Conservation (phyloP, 2,113 vertebrate genomes). For the Orycteropus afer region DNA sequence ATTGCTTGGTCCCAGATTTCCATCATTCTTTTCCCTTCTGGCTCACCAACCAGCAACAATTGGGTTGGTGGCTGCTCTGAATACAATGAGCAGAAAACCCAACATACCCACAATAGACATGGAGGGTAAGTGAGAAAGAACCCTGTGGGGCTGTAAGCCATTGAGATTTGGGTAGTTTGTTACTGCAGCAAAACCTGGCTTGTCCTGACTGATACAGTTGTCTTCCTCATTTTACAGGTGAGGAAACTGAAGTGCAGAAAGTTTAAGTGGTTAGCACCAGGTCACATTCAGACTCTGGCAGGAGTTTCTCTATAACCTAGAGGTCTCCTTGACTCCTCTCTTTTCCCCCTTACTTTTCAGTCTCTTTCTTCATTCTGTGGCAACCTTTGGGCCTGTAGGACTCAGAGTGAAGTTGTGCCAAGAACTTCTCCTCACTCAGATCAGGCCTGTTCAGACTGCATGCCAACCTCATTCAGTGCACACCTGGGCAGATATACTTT, state of each 20-base stretch:
- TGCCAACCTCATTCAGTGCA: not conserved
- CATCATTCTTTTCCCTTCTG: not conserved
- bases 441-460: not conserved
- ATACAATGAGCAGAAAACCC: not conserved
- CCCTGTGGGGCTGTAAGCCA: not conserved
- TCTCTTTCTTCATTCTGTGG: constrained; percentile 79
- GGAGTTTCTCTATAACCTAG: constrained; percentile 69
- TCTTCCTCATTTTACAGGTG: not conserved
- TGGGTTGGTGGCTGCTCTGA: not conserved
- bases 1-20: not conserved
- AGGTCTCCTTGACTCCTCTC: constrained; percentile 64
- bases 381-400: constrained; percentile 71
- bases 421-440: not conserved
- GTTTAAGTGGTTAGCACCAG: not conserved
- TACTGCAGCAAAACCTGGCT: not conserved
- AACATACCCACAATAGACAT: rapidly evolving
- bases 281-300: constrained; percentile 20
- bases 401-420: not conserved
- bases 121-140: not conserved
- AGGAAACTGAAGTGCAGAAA: not conserved
- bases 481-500: constrained; percentile 66
- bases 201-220: not conserved
- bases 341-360: constrained; percentile 53
- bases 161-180: not conserved
- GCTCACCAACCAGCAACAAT: not conserved